Percentiles rank a stretch among this genome's conserved stretches.
Conservation (phyloP, 2,797 vertebrate genomes). For the Dryobates pubescens region DNA sequence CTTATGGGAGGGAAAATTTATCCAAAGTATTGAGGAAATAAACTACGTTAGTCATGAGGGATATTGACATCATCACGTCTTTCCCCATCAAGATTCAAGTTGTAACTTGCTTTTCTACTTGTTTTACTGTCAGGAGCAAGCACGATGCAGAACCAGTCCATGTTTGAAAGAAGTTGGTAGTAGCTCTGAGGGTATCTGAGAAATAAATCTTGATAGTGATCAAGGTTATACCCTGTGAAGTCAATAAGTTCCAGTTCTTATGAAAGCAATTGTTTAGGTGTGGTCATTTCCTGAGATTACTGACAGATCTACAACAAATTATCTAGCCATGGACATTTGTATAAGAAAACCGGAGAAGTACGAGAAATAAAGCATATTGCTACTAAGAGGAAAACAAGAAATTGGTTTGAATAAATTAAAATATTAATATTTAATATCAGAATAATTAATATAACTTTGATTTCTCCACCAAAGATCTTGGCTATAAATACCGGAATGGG, state of each 20-base stretch:
- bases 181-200: neutral
- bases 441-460: neutral
- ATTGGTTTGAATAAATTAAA: neutral
- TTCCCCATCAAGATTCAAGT: neutral
- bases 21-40: neutral
- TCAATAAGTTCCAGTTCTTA: neutral
- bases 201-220: neutral
- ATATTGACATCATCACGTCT: neutral
- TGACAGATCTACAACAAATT: neutral
- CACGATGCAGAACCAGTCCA: neutral
- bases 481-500: neutral
- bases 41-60: conserved; percentile 3
- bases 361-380: neutral
- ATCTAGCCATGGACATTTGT: neutral
- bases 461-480: neutral
- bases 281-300: neutral
- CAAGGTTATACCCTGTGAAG: neutral
- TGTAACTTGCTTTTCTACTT: conserved; percentile 29
- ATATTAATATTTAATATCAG: neutral
- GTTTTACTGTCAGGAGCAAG: neutral
- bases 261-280: neutral
- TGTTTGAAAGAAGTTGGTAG: neutral
- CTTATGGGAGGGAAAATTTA: conserved; percentile 37
- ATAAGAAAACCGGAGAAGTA: neutral
- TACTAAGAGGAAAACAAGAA: neutral